Conservation (phyloP, 2,113 vertebrate species). For the Proterorhinus semilunaris region DNA sequence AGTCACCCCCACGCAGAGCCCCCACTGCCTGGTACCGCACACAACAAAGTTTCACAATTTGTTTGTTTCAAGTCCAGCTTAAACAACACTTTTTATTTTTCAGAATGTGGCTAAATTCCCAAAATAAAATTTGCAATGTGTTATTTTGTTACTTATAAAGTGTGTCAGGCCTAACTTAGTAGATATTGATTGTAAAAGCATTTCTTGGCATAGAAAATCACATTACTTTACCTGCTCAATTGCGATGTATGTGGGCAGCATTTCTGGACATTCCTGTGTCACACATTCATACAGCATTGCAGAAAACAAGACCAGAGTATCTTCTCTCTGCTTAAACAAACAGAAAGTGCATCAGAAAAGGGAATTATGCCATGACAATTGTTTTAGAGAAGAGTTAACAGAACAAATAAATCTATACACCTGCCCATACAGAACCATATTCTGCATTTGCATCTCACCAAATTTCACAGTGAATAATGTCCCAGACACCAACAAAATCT, state of each 20-base stretch:
- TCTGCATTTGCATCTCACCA: background rate
- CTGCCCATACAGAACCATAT: background rate
- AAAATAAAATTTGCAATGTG: too few relatives aligned
- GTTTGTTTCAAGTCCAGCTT: background rate
- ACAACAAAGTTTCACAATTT: background rate
- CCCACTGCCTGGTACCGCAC: conserved; percentile 56
- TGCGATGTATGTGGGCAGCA: conserved; percentile 93
- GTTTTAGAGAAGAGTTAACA: background rate
- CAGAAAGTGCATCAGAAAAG: background rate
- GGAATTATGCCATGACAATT: conserved; percentile 4
- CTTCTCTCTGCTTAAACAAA: conserved; percentile 82
- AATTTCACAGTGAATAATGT: conserved; percentile 41
- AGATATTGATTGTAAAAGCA: conserved; percentile 3
- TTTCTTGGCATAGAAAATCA: conserved; percentile 2
- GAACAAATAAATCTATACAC: conserved; percentile 3
- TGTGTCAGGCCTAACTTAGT: background rate
- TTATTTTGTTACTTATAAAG: background rate
- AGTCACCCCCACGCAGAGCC: conserved; percentile 78
- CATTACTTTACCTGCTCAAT: conserved; percentile 87
- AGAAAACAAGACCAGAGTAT: conserved; percentile 88
- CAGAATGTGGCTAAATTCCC: too few relatives aligned
- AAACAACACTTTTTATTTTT: too few relatives aligned
- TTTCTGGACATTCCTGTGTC: conserved; percentile 95
- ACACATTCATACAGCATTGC: conserved; percentile 96
- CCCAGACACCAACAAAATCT: conserved; percentile 19